Conservation (phyloP, 2,888 invertebrate genomes). For the Leptinotarsa juncta region DNA sequence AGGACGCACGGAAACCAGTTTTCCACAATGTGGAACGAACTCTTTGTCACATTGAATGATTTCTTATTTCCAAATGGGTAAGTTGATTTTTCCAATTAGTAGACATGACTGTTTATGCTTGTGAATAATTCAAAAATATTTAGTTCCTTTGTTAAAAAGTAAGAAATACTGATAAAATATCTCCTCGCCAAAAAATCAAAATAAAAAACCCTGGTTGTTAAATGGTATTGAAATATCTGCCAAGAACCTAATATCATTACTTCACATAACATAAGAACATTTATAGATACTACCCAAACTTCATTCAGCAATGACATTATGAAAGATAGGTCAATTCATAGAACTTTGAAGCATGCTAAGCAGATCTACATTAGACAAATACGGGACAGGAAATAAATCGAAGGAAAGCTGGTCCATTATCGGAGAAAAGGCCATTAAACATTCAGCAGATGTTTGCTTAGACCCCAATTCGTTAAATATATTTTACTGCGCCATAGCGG, state of each 20-base stretch:
- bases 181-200: too few relatives aligned
- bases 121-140: too few relatives aligned
- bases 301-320: neutral
- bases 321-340: neutral
- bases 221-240: too few relatives aligned
- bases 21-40: slow-evolving; percentile 84
- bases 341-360: neutral
- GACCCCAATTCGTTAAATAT: neutral
- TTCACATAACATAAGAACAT: neutral
- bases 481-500: neutral
- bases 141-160: too few relatives aligned
- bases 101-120: too few relatives aligned
- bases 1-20: slow-evolving; percentile 81
- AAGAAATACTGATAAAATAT: too few relatives aligned
- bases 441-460: neutral
- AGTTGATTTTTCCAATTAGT: slow-evolving; percentile 42
- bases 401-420: neutral
- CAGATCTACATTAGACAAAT: neutral
- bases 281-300: neutral
- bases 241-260: too few relatives aligned
- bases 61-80: slow-evolving; percentile 91
- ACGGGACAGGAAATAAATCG: neutral
- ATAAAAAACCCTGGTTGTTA: too few relatives aligned
- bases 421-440: neutral
- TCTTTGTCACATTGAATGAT: slow-evolving; percentile 88